Evolutionary conservation across 37 sponge, comb jelly and placozoan species (phyloP), one percentile per base, ranked within the genome.

Genomic region (Corticium candelabrum): DNA sequence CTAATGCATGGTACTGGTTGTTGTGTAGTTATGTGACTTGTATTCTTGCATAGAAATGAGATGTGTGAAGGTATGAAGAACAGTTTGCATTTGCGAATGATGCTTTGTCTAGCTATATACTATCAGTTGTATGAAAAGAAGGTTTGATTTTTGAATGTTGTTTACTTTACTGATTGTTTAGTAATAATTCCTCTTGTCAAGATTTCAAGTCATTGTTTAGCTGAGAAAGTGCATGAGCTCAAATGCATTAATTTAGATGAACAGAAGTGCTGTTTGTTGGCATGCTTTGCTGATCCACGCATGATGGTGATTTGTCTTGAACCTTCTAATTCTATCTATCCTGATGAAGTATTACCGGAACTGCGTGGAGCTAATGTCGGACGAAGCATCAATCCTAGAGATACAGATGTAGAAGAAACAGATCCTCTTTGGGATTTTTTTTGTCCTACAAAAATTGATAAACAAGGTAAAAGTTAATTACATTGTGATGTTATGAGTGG

Each of bases 401-500:
- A 21, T 1, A 73, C 40, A 5, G n/a, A n/a, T n/a, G n/a, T n/a
- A n/a, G 79, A 85, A 62, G 68, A 37, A 75, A 73, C 41, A 2
- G 90, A 87, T 35, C 88, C 85, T 39, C 37, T 93, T 0, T 72
- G 82, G 68, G 57, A 80, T 21, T 73, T 93, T 5, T 93, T 93
- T 56, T 41, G 41, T 7, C 87, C 83, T 21, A 21, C 21, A 50
- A 50, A 50, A 21, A 50, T 21, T 50, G 15, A 21, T 27, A 27
- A 27, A 27, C 15, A 21, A 50, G 62, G 15, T 21, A 27, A 50
- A n/a, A n/a, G n/a, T n/a, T n/a, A n/a, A n/a, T n/a, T n/a, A n/a
- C n/a, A n/a, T n/a, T n/a, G n/a, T n/a, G n/a, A n/a, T n/a, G n/a
- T n/a, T n/a, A n/a, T n/a, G n/a, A n/a, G n/a, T n/a, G n/a, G n/a